Percentiles rank a stretch among this genome's conserved stretches.
Evolutionary conservation across 2,888 invertebrate genomes (phyloP).

Genomic region (Salpingus planirostris): DNA sequence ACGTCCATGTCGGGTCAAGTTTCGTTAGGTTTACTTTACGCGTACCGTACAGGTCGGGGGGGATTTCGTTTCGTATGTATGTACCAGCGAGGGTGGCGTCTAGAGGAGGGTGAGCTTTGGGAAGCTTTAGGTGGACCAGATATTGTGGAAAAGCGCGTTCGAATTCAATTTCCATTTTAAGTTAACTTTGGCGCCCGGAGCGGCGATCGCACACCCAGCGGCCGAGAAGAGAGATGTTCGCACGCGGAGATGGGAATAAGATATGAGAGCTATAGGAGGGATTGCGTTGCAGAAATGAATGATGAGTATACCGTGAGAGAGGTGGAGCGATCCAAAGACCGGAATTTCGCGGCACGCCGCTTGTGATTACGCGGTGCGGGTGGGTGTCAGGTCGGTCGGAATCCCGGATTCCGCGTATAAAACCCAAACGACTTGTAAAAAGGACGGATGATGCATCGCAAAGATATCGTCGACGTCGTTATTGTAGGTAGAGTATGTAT

Average conservation of each 20-base stretch:
- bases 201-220: constrained; percentile 4
- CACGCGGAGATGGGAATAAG: constrained; percentile 8
- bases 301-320: constrained; percentile 27
- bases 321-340: constrained; percentile 15
- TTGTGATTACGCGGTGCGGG: constrained; percentile 1
- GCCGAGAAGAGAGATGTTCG: neutral
- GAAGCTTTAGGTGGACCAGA: constrained; percentile 15
- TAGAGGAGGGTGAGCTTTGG: constrained; percentile 19
- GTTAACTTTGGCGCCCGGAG: constrained; percentile 28
- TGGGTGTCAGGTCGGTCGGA: constrained; percentile 21
- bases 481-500: no score
- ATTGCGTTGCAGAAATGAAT: constrained; percentile 32
- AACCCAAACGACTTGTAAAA: constrained; percentile 21
- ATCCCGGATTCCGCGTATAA: constrained; percentile 18
- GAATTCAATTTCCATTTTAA: constrained; percentile 39
- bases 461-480: constrained; percentile 26
- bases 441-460: no score
- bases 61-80: no score
- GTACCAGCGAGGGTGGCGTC: no score
- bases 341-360: constrained; percentile 7
- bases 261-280: constrained; percentile 27
- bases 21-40: no score
- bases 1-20: no score
- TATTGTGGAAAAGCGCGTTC: constrained; percentile 16
- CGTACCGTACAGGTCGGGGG: no score